Base-by-base conservation (phyloP, 2,113 vertebrate genomes). In the Camelus bactrianus region DNA sequence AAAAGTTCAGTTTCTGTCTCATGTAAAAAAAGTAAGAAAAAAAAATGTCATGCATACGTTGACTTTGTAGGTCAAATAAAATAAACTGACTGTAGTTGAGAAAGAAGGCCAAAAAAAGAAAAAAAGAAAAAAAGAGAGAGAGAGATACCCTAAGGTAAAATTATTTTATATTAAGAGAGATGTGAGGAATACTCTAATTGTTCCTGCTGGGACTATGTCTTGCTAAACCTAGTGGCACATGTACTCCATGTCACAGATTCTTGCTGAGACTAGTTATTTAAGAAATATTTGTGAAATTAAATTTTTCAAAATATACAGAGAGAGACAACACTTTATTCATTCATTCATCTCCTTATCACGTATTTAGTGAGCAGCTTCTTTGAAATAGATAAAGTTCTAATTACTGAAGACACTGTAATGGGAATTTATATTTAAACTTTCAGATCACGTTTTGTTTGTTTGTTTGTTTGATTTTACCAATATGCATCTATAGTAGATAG, bases 1-100 rank as follows among this genome's bases (percentile, higher is more conserved):
- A 62, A 94, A 96, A 91, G 9, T 77, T 89, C 13, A 62, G 17
- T 83, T 96, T 96, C 60, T 89, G 6, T 75, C 32, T 79, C 16
- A 64, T 64, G 54, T 50, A 24, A 60, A 83, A 91, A 91, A 75
- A 32, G 42, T 32, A 80, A 70, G 56, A 58, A 16, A 42, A 38
- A 64, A 60, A 42, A 9, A 60, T 52, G 4, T 42, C 89, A 72
- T 56, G 32, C 46, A 28, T 69, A 28, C 24, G 22, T 35, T 83
- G 69, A 42, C 77, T 83, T 92, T 52, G 19, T 38, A 75, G 14
- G 9, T 46, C 28, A 81, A 46, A 1, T 46, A 85, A 95, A 90
- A 77, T 85, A n/a, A 88, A 91, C n/a, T 70, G 50, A 73, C 5
- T 46, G 2, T 0, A 50, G 30, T 64, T 83, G 46, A 19, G 8